A percentile compares a stretch with the other conserved stretches of the same genome.
phyloP scores from a whole-genome alignment of 1,140 invertebrate species.

The Neodiprion virginianus region DNA sequence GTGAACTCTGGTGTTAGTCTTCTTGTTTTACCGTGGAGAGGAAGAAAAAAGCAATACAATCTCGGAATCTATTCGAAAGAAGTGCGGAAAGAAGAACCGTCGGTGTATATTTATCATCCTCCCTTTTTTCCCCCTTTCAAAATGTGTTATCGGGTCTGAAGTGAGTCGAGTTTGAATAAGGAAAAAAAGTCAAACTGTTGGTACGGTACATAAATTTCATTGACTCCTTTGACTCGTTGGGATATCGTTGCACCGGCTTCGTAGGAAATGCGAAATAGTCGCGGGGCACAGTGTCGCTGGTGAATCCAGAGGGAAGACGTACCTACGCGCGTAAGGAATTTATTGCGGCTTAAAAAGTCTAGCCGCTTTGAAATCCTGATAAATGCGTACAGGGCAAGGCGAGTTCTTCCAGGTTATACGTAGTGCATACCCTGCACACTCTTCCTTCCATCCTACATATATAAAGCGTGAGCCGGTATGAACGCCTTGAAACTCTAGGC shows the following conservation, averaged over 20 bases:
- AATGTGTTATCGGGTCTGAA: no score
- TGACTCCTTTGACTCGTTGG: no score
- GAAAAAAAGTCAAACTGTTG: no score
- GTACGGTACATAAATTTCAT: no score
- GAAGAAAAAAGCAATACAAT: no score
- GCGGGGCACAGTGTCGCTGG: conserved; percentile 9
- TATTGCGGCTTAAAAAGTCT: conserved; percentile 63
- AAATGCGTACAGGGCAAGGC: conserved; percentile 46
- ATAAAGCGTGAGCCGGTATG: conserved; percentile 13
- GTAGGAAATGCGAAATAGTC: neutral
- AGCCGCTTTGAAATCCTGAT: conserved; percentile 62
- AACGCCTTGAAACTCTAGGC: conserved; percentile 43
- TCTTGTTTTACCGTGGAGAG: neutral
- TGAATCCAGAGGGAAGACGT: conserved; percentile 6
- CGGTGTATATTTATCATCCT: no score
- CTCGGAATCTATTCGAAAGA: no score
- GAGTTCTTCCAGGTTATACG: conserved; percentile 18
- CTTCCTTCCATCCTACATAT: conserved; percentile 4
- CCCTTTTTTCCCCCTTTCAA: no score
- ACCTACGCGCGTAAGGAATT: conserved; percentile 43
- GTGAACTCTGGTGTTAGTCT: neutral
- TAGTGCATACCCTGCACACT: conserved; percentile 32
- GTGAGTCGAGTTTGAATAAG: no score
- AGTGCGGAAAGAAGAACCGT: no score
- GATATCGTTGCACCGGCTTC: no score